Percentiles rank a stretch among this genome's conserved stretches.
Conservation (phyloP, 2,888 invertebrate genomes). For the Sesamia inferens region DNA sequence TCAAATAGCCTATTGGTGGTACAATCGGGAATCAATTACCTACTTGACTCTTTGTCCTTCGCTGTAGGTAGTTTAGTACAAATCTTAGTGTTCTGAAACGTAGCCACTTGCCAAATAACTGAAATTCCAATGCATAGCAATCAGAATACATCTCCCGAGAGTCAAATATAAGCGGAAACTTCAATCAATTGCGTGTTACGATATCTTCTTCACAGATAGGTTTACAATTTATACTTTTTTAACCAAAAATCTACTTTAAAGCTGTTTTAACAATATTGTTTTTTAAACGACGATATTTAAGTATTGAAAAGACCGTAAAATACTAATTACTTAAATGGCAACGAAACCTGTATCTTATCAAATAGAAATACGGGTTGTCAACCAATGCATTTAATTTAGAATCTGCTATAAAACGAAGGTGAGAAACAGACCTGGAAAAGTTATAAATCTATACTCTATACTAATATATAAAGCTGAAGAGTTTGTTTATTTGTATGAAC, state of each 20-base stretch:
- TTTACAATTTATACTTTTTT: not conserved
- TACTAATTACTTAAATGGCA: not conserved
- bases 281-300: not conserved
- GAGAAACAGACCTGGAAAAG: not conserved
- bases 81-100: not conserved
- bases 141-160: not conserved
- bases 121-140: not conserved
- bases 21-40: not conserved
- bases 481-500: too few species aligned
- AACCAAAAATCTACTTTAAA: slow-evolving; percentile 3
- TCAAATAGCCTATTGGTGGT: too few species aligned
- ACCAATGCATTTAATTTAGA: not conserved
- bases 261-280: not conserved
- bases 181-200: slow-evolving; percentile 10
- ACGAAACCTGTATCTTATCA: not conserved
- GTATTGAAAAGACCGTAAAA: not conserved
- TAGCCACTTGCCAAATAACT: slow-evolving; percentile 32
- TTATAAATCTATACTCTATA: too few species aligned
- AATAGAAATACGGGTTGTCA: not conserved
- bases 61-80: not conserved
- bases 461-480: too few species aligned
- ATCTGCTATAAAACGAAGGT: not conserved
- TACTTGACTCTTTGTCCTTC: not conserved
- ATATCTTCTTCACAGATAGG: slow-evolving; percentile 5
- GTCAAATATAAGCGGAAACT: slow-evolving; percentile 15